Evolutionary conservation across 2,888 invertebrate genomes (phyloP), one percentile per base, ranked within the genome.

Genomic region (Timema cristinae): DNA sequence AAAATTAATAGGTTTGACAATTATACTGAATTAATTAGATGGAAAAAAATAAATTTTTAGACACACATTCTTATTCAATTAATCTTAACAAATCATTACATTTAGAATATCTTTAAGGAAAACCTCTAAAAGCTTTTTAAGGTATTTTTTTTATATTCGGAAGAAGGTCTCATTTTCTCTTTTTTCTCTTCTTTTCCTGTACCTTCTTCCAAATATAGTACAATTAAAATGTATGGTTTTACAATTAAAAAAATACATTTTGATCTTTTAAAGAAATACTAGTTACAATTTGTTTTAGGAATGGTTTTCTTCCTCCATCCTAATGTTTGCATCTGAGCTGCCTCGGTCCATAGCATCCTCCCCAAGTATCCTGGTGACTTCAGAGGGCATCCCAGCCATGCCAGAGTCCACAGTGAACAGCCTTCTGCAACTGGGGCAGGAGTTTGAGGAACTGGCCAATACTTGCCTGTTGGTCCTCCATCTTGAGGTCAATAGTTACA

Each of bases 401-500:
- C 87, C 88, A 47, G 86, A 87, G 75, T 83, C 86, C 13, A 85
- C 87, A 2, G 83, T 89, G 13, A 88, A 88, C 76, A 90, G 91
- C 67, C 82, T 92, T 68, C 85, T 87, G 9, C 87, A 89, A 75
- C 86, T 93, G 69, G 91, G 93, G 0, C 84, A 89, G 76, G 92
- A 93, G 75, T 95, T 95, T 80, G 92, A 95, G 80, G 94, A 95
- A 78, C 86, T 97, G 71, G 91, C 95, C 0, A 93, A 96, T 79
- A 95, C 93, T 70, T 97, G 97, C 79, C 86, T 98, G 73, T 84
- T 98, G 61, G 90, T 98, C 73, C 84, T 98, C 70, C 97, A 98
- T 85, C 86, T 98, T 77, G 98, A 98, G 87, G 93, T 94, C 77
- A 78, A 77, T 63, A 2, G 11, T 2, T 4, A 54, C 54, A n/a